Evolutionary conservation across 2,797 vertebrate genomes (phyloP).

Genomic region (Alcedo quadribrachys): DNA sequence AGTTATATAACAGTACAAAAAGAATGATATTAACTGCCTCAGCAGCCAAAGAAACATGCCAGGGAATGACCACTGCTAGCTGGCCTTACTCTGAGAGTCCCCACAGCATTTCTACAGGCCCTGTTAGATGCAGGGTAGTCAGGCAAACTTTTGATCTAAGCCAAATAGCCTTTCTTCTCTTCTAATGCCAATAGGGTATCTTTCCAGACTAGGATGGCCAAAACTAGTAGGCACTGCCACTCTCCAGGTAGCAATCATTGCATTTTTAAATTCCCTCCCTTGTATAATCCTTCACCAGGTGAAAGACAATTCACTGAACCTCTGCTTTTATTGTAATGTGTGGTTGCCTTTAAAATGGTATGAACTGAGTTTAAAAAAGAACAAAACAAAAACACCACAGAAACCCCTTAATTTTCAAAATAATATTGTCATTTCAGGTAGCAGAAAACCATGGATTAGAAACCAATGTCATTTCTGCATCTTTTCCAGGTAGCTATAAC

Average conservation of each 20-base stretch:
- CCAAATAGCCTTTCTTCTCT: neutral
- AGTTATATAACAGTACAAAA: neutral
- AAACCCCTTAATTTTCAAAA: neutral
- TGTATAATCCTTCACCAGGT: neutral
- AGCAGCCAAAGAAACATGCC: neutral
- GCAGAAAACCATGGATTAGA: neutral
- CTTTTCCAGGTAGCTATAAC: neutral
- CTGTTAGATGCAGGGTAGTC: neutral
- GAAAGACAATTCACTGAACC: neutral
- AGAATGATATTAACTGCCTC: fast-evolving
- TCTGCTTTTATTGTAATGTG: neutral
- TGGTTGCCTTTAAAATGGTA: neutral
- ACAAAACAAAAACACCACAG: neutral
- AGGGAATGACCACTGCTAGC: neutral
- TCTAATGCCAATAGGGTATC: neutral
- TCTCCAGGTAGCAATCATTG: neutral
- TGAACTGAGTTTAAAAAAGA: neutral
- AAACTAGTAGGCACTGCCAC: neutral
- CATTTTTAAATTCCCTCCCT: neutral
- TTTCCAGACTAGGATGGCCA: neutral
- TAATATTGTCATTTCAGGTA: neutral
- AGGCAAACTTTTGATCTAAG: neutral
- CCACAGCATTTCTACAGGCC: neutral
- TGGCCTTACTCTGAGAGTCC: neutral
- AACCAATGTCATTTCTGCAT: conserved; percentile 17